Conservation (phyloP, 2,113 vertebrate species). For the Bothrops jararaca region DNA sequence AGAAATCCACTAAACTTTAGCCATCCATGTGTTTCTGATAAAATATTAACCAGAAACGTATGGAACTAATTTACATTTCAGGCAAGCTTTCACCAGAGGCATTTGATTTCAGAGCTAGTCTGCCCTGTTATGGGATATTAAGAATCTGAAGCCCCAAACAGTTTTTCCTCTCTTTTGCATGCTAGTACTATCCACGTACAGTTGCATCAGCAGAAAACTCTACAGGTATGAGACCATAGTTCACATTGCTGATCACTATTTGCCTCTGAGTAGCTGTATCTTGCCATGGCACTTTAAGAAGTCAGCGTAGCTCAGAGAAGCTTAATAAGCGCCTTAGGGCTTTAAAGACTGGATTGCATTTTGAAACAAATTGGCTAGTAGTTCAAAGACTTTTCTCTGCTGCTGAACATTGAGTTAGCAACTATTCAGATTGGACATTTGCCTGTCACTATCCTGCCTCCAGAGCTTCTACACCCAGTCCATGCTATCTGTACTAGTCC, state of each 20-base stretch:
- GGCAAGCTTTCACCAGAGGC: background rate
- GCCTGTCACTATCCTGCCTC: background rate
- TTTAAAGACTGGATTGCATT: background rate
- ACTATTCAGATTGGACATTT: background rate
- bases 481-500: background rate
- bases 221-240: background rate
- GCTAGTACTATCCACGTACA: background rate
- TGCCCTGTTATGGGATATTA: background rate
- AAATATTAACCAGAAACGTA: background rate
- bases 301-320: background rate
- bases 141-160: background rate
- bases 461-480: background rate
- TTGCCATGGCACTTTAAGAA: background rate
- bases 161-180: background rate
- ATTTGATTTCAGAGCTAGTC: background rate
- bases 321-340: background rate
- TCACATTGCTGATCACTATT: background rate
- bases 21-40: background rate
- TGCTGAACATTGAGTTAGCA: background rate
- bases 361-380: background rate
- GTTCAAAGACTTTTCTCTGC: background rate
- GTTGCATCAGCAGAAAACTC: background rate
- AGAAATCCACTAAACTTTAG: background rate
- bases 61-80: background rate
- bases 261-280: background rate